These are phyloP conservation scores for Panthera tigris DNA, from an alignment of 2,113 vertebrate genomes.

Conservation along the genomic window DNA sequence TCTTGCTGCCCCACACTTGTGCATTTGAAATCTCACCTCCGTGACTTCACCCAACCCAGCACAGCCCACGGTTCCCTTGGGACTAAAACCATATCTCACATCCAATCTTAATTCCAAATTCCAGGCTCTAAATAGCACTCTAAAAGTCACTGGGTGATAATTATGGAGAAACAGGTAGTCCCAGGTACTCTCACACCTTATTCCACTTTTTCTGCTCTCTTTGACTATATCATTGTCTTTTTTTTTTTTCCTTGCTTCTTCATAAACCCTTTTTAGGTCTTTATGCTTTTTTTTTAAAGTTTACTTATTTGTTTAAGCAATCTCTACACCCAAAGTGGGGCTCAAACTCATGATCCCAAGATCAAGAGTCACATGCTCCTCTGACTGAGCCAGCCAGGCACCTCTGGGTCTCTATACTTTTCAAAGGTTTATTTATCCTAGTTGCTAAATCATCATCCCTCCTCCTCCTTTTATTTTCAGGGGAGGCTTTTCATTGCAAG, in stretches of 20 bases:
- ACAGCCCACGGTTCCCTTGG: not conserved
- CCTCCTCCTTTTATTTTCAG: not conserved
- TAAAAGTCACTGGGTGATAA: not conserved
- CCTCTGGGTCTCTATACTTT: not conserved
- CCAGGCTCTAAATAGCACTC: not conserved
- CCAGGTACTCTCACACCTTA: not conserved
- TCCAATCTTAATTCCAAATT: slow-evolving; percentile 28
- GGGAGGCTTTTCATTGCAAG: not conserved
- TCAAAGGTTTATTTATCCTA: slow-evolving; percentile 11
- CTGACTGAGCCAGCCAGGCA: not conserved
- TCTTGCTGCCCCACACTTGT: not conserved
- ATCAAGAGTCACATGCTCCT: not conserved
- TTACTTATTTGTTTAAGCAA: not conserved
- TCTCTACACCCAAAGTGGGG: not conserved
- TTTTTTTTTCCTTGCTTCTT: not conserved
- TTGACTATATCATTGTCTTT: not conserved
- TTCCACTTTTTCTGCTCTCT: not conserved
- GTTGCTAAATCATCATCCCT: not conserved
- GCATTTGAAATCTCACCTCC: not conserved
- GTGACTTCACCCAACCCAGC: not conserved
- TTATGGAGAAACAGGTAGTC: not conserved
- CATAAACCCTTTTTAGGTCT: not conserved
- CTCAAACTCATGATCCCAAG: not conserved
- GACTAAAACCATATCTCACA: not conserved
- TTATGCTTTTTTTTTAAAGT: not conserved